Evolutionary conservation across 2,797 vertebrate species (phyloP), one percentile per base, ranked within the genome.

Genomic region (Brotula barbata): DNA sequence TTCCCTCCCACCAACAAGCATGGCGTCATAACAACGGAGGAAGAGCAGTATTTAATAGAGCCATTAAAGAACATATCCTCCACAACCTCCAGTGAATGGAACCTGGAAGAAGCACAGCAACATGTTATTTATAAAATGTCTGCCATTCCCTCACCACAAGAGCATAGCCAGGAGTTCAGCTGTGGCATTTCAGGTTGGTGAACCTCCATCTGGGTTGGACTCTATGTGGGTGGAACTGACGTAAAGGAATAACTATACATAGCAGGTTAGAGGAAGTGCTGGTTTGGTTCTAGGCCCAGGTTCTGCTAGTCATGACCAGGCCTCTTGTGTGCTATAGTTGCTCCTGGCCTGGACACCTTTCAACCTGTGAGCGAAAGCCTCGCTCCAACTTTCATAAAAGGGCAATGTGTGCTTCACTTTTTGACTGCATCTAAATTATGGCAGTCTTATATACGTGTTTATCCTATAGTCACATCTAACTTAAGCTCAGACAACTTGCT

Each of bases 91-190:
- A 90, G 89, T 82, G 87, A 93, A 78, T 91, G 94, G 88, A 93
- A 83, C 90, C 94, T 92, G 74, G 92, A 94, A 83, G 93, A 91
- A 73, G 96, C 94, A 80, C 97, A 97, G 87, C 94, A 95, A 87
- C 96, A 99, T 89, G 93, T 98, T 91, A 95, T 99, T 94, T 99
- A 99, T 93, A 98, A 97, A 93, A 95, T 94, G 81, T 96, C 97
- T 91, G 92, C 94, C 80, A 86, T 93, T 67, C 92, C 95, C 81
- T 92, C 91, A 60, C 93, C 93, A 43, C 92, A 89, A 58, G 93
- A 94, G 80, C 90, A 89, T 34, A 94, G 92, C 89, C 92, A 92
- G 90, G 92, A 94, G 78, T 90, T 90, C 88, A 92, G 93, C 84
- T 99, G 97, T 87, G 97, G 95, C 85, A 92, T 98, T 90, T 94